Evolutionary conservation across 2,113 vertebrate species (phyloP).

Genomic region (Vanacampus margaritifer): DNA sequence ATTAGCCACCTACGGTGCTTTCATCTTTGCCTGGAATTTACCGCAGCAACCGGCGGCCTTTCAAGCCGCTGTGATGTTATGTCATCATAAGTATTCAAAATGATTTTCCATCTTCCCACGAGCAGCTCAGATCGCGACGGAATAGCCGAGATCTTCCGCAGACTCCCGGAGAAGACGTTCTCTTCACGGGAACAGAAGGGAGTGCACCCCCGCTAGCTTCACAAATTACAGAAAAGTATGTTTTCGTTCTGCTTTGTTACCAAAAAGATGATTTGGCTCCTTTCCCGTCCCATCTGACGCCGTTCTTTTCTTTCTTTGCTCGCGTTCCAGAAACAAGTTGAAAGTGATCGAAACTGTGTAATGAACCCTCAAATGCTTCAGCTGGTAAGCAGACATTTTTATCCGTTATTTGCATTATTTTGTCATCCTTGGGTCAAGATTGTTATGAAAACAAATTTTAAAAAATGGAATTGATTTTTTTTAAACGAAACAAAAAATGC

Average conservation of each 20-base stretch:
- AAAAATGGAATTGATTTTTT: no score
- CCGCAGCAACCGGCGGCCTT: background rate
- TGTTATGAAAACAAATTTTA: no score
- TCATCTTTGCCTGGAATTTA: conserved; percentile 20
- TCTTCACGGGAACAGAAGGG: conserved; percentile 56
- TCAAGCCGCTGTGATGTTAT: background rate
- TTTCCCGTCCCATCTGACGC: background rate
- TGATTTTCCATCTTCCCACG: background rate
- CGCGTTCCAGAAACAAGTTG: conserved; percentile 61
- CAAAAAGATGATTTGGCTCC: background rate
- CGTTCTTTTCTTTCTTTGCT: conserved; percentile 2
- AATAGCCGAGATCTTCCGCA: conserved; percentile 30
- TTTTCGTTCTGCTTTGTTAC: background rate
- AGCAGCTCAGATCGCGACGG: conserved; percentile 65
- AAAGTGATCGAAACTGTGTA: conserved; percentile 63
- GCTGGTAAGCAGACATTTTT: conserved; percentile 52
- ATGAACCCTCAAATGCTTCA: conserved; percentile 29
- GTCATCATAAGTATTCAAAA: background rate
- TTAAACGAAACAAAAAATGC: no score
- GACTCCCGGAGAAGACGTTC: conserved; percentile 45
- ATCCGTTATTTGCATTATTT: background rate
- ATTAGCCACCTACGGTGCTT: background rate
- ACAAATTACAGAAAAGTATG: conserved; percentile 70
- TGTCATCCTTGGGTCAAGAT: background rate
- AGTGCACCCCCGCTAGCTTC: conserved; percentile 50